These are phyloP conservation scores for Lacerta bilineata DNA, from an alignment of 2,797 vertebrate genomes.

Conservation along the genomic window DNA sequence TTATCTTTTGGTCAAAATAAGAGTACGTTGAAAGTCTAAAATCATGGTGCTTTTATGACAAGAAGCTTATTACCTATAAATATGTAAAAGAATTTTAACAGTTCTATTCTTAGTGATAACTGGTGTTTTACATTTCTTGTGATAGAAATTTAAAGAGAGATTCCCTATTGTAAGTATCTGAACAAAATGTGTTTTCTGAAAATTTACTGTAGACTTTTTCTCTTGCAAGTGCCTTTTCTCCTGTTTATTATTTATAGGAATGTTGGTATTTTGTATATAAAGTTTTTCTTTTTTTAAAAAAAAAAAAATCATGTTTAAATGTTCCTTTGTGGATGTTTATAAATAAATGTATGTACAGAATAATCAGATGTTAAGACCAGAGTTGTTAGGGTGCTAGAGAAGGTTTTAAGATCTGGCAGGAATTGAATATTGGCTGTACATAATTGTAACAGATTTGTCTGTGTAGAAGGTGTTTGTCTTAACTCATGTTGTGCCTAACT, in stretches of 20 bases:
- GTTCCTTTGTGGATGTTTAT: slow-evolving; percentile 77
- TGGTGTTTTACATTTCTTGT: slow-evolving; percentile 80
- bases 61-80: slow-evolving; percentile 71
- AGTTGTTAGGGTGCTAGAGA: slow-evolving; percentile 74
- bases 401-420: slow-evolving; percentile 73
- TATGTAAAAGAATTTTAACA: slow-evolving; percentile 81
- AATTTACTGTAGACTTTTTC: slow-evolving; percentile 85
- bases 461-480: slow-evolving; percentile 66
- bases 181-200: slow-evolving; percentile 81
- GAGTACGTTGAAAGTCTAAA: slow-evolving; percentile 67
- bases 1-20: slow-evolving; percentile 76
- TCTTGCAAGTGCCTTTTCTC: slow-evolving; percentile 88
- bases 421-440: slow-evolving; percentile 74
- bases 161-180: slow-evolving; percentile 83
- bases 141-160: slow-evolving; percentile 75
- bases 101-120: slow-evolving; percentile 78
- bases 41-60: slow-evolving; percentile 83
- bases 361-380: slow-evolving; percentile 76
- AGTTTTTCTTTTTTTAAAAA: slow-evolving; percentile 74
- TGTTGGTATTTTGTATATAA: slow-evolving; percentile 85
- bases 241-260: slow-evolving; percentile 88
- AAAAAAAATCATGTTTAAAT: slow-evolving; percentile 82
- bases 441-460: slow-evolving; percentile 72
- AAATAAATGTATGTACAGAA: slow-evolving; percentile 83
- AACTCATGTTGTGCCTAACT: slow-evolving; percentile 68